Evolutionary conservation across 2,797 vertebrate genomes (phyloP).

Genomic region (Falco novaeseelandiae): DNA sequence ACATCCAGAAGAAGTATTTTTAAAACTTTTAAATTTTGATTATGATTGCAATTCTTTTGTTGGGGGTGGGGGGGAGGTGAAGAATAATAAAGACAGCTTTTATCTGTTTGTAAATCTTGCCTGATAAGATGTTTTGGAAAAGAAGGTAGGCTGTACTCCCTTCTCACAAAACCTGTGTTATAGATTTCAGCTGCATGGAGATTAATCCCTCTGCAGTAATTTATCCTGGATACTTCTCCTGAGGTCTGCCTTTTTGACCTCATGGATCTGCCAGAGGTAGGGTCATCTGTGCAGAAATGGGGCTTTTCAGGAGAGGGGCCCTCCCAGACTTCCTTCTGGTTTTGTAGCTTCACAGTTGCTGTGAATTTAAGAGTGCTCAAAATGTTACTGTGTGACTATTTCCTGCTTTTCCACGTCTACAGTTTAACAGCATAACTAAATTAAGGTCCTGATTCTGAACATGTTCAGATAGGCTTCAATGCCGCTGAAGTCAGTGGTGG

Average conservation of each 20-base stretch:
- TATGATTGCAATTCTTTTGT: not conserved
- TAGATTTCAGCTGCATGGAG: not conserved
- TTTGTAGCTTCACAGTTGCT: not conserved
- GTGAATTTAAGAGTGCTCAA: not conserved
- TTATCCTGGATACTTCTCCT: not conserved
- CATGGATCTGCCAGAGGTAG: not conserved
- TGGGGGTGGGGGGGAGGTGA: accelerated
- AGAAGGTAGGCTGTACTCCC: not conserved
- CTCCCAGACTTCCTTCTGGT: not conserved
- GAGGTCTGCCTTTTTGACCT: not conserved
- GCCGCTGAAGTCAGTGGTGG: not conserved
- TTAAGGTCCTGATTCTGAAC: not conserved
- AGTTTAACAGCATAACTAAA: not conserved
- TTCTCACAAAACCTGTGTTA: not conserved
- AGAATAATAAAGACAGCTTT: not conserved
- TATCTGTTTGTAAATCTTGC: not conserved
- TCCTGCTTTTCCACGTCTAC: not conserved
- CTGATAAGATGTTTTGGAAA: not conserved
- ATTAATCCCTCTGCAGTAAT: not conserved
- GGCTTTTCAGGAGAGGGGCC: not conserved
- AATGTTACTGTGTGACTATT: not conserved
- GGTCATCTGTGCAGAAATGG: not conserved
- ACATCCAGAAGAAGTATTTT: not conserved
- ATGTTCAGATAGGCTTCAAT: not conserved
- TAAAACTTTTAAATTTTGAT: not conserved